Evolutionary conservation across 53 echinoderm and acorn worm genomes (phyloP), one percentile per base, ranked within the genome.

Genomic region (Hippasteria phrygiana): DNA sequence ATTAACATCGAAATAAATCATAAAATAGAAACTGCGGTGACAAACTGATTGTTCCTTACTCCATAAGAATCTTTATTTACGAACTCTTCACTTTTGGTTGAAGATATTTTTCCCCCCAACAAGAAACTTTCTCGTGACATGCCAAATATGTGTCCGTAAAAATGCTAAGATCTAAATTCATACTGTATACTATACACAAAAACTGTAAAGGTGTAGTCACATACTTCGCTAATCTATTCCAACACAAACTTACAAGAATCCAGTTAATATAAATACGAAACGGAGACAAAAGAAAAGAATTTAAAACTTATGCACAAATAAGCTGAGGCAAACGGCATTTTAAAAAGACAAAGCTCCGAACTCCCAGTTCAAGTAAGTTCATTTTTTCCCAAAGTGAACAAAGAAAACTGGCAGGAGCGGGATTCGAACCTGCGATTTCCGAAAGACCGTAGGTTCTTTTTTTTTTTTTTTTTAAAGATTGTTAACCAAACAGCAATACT

Each of bases 111-210:
- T 59, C 9, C 29, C 16, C 24, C 18, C 37, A 41, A 78, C 62
- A 41, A 3, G 42, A 59, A 55, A 78, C 24, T 1, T 12, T 59
- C 55, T 78, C 32, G 18, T 31, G 1, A 55, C 38, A 78, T 55
- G 36, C 27, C 39, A 54, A 54, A 56, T 47, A 39, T 18, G 40
- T 53, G 24, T 78, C 37, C 78, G 26, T 78, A 78, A 56, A 78
- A 78, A 78, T 38, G 35, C 39, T 27, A 56, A 22, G 45, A 39
- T 28, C 24, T 4, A 4, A 37, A 18, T 35, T 33, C 8, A 4
- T 32, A 36, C 78, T 78, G 78, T 78, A 78, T 78, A 59, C 55
- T 59, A 59, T 78, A 59, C 55, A 77, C 77, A 78, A 59, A 40
- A 41, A 56, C 32, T 22, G 14, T 78, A 78, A 33, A 59, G 22